Percentiles rank a stretch among this genome's conserved stretches.
These are phyloP conservation scores for Latrodectus geometricus DNA, from an alignment of 1,140 invertebrate genomes.

Conservation along the genomic window DNA sequence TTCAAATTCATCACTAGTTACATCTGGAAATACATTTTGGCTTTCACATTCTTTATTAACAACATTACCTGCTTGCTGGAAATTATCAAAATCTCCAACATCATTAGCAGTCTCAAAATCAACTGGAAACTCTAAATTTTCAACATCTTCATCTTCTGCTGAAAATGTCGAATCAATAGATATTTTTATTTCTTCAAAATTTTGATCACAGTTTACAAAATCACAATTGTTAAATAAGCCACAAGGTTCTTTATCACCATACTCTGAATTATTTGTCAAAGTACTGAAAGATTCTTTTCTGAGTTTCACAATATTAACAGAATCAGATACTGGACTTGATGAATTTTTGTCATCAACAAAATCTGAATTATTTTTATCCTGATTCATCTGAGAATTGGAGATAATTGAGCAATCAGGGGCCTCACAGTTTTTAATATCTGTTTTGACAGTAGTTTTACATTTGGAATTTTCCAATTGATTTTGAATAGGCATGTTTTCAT, in stretches of 20 bases:
- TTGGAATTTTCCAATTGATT: no score
- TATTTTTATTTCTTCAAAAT: constrained; percentile 2
- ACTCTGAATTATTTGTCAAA: no score
- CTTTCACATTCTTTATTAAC: neutral
- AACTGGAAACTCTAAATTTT: constrained; percentile 1
- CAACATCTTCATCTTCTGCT: neutral
- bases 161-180: neutral
- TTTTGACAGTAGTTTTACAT: no score
- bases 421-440: no score
- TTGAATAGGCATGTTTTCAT: no score
- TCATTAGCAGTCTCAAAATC: neutral
- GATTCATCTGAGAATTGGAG: no score
- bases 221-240: neutral
- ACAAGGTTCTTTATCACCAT: neutral
- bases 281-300: neutral
- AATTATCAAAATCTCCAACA: constrained; percentile 29
- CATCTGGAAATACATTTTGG: neutral
- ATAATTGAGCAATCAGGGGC: no score
- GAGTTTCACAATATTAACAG: no score
- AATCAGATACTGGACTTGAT: no score
- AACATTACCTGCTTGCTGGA: neutral
- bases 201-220: neutral
- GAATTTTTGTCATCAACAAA: no score
- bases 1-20: constrained; percentile 7
- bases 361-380: no score